phyloP scores from a whole-genome alignment of 2,113 vertebrate species.

The Naja naja region DNA sequence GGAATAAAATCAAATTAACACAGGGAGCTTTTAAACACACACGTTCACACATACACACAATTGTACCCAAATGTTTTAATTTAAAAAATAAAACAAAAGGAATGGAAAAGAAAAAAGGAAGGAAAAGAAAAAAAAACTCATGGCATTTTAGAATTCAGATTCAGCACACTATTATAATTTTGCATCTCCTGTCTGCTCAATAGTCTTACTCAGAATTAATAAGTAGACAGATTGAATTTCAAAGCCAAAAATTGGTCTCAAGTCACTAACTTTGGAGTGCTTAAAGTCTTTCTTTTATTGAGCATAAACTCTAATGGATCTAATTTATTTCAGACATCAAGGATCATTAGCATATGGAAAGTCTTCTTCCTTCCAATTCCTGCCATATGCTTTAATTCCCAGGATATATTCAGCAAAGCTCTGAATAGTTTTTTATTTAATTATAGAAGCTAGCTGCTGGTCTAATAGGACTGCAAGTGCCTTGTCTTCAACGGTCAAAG shows the following conservation, averaged over 20 bases:
- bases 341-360: slow-evolving; percentile 80
- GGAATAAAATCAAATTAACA: slow-evolving; percentile 80
- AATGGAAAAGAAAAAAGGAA: not conserved
- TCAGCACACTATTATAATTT: slow-evolving; percentile 64
- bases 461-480: slow-evolving; percentile 64
- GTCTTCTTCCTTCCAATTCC: slow-evolving; percentile 69
- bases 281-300: slow-evolving; percentile 83
- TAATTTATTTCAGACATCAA: slow-evolving; percentile 80
- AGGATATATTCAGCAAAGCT: slow-evolving; percentile 64
- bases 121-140: slow-evolving; percentile 52
- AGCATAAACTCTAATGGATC: slow-evolving; percentile 83
- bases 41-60: slow-evolving; percentile 71
- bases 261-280: slow-evolving; percentile 84
- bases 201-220: slow-evolving; percentile 81
- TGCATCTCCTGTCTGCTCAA: slow-evolving; percentile 77
- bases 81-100: slow-evolving; percentile 17
- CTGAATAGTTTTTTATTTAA: slow-evolving; percentile 74
- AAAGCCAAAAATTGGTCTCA: slow-evolving; percentile 81
- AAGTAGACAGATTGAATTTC: slow-evolving; percentile 79
- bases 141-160: slow-evolving; percentile 69
- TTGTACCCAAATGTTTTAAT: slow-evolving; percentile 71
- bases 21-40: slow-evolving; percentile 65
- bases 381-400: slow-evolving; percentile 79
- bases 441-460: slow-evolving; percentile 70
- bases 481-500: slow-evolving; percentile 68